Evolutionary conservation across 2,113 vertebrate genomes (phyloP), one percentile per base, ranked within the genome.

Genomic region (Hemibagrus wyckioides): DNA sequence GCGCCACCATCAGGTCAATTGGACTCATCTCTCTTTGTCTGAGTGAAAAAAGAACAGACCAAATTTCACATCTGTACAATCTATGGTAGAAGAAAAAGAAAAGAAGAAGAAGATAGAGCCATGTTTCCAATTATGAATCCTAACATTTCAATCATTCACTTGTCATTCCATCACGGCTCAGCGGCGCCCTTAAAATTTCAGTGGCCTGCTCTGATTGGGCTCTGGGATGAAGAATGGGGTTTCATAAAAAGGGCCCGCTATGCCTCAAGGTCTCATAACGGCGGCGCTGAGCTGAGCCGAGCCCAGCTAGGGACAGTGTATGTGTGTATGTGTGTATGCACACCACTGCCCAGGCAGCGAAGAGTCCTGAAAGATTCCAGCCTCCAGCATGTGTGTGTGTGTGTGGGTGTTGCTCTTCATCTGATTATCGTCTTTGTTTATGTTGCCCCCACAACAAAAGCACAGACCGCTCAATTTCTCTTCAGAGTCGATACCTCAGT

Each of bases 111-210:
- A 88, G 89, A 90, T 85, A 86, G 89, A 67, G 36, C 73, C 85
- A 83, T 84, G 82, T 87, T 88, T 90, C 87, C 87, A 88, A 82
- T 90, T 85, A 90, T 85, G 77, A 88, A 87, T 81, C 81, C 85
- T 79, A 88, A 77, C 87, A 82, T 87, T 87, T 86, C 87, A 90
- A 90, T 88, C 85, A 88, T 88, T 86, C 80, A 75, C 86, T 83
- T 90, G 89, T 88, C 87, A 80, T 83, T 90, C 84, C 87, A 86
- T 90, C 89, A 86, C 44, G 73, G 56, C 84, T 86, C 80, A 30
- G 41, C 71, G 41, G 84, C 63, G 61, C 63, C 84, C 54, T 87
- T 90, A 88, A 88, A 84, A 84, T 83, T 86, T 86, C 80, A 83
- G 73, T 61, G 61, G 48, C 61, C 61, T 83, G 23, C 79, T 90